Evolutionary conservation across 2,797 vertebrate genomes (phyloP), one percentile per base, ranked within the genome.

Genomic region (Vireo griseus): DNA sequence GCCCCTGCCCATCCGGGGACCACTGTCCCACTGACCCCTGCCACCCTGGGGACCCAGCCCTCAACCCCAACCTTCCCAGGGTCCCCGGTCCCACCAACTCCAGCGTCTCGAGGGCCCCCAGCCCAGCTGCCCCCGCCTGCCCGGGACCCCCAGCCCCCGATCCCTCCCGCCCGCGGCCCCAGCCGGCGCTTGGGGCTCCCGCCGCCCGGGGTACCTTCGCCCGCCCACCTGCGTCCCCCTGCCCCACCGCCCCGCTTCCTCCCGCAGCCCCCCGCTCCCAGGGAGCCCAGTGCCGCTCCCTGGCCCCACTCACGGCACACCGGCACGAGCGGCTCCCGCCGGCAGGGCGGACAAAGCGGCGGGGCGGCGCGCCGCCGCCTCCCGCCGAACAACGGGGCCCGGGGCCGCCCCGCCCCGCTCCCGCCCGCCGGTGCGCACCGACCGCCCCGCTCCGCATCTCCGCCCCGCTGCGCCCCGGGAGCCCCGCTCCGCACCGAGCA

Each of bases 231-330:
- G 61, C 48, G 26, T 18, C 1, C 33, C 57, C 26, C 24, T 16
- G 71, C 26, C 21, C 17, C 99, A 98, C 98, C 95, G 98, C 75
- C 98, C 99, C 62, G 97, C 99, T 73, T 98, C 98, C 88, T 98
- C 98, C 11, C 98, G 98, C 13, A 97, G 98, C 95, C 98, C 98
- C 51, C 11, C 55, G 37, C 28, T 57, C 58, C 45, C n/a, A n/a
- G n/a, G n/a, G n/a, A n/a, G n/a, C n/a, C n/a, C n/a, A n/a, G n/a
- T n/a, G n/a, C n/a, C n/a, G n/a, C n/a, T n/a, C n/a, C n/a, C 24
- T 11, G 12, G 51, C 61, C 61, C 55, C 76, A 77, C 93, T 92
- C 93, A 92, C 89, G 61, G 71, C 71, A 9, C 66, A 28, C 66
- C 71, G 55, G 75, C 28, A 40, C 71, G 16, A 77, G 69, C 61